Conservation (phyloP, 2,113 vertebrate genomes). For the Ammodytes dubius region DNA sequence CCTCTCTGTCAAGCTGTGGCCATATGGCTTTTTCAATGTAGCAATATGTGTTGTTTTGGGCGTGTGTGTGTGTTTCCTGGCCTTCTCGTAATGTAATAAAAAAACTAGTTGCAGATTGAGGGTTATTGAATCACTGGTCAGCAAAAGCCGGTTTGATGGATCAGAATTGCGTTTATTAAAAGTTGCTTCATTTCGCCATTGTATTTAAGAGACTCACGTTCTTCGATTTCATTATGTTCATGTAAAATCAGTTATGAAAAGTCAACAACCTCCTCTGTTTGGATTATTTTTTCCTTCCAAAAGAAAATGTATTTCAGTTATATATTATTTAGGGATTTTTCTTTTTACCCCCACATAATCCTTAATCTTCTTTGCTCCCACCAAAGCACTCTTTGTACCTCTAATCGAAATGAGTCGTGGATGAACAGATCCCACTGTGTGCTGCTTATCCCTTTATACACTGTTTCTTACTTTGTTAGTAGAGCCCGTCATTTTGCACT, state of each 20-base stretch:
- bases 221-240: not conserved
- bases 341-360: slow-evolving; percentile 26
- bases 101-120: not conserved
- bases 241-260: not conserved
- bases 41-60: not conserved
- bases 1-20: not conserved
- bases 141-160: no score
- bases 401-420: slow-evolving; percentile 31
- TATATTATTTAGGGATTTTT: slow-evolving; percentile 7
- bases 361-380: slow-evolving; percentile 53
- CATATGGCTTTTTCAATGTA: not conserved
- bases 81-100: not conserved
- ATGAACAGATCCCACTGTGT: slow-evolving; percentile 32
- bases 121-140: not conserved
- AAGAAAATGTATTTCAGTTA: not conserved
- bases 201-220: not conserved
- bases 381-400: slow-evolving; percentile 38
- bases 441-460: slow-evolving; percentile 24
- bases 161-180: not conserved
- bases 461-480: slow-evolving; percentile 1
- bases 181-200: not conserved
- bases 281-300: not conserved
- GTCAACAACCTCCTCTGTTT: not conserved
- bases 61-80: not conserved
- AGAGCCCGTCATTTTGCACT: not conserved